Evolutionary conservation across 1,140 invertebrate genomes (phyloP).

Genomic region (Oryzaephilus surinamensis): DNA sequence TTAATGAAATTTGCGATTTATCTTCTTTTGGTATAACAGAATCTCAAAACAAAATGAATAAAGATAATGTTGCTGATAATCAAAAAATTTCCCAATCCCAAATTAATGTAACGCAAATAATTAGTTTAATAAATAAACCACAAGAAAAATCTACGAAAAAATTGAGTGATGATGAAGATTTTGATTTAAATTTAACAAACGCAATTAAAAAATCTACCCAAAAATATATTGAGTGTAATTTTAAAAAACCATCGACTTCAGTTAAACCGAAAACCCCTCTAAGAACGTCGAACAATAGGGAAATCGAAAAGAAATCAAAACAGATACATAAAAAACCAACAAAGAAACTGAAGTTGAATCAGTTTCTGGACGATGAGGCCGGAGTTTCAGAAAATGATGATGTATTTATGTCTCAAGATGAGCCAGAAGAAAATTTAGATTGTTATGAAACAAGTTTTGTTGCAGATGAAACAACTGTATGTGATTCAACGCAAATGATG

Average conservation of each 20-base stretch:
- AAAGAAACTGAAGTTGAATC: not conserved
- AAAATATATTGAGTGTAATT: too few relatives aligned
- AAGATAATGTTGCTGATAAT: not conserved
- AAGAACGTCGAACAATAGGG: not conserved
- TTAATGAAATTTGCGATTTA: conserved; percentile 21
- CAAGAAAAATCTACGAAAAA: too few relatives aligned
- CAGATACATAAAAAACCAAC: not conserved
- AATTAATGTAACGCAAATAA: conserved; percentile 19
- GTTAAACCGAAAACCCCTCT: too few relatives aligned
- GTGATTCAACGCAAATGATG: conserved; percentile 23
- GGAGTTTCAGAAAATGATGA: conserved; percentile 16
- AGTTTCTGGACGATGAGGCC: conserved; percentile 28
- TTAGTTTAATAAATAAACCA: conserved; percentile 12
- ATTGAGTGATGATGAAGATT: too few relatives aligned
- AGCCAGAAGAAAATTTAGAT: conserved; percentile 19
- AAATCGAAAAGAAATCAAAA: not conserved
- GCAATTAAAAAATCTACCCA: too few relatives aligned
- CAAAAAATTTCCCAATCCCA: not conserved
- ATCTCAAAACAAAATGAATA: conserved; percentile 3
- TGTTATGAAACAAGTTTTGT: conserved; percentile 31
- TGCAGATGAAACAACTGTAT: conserved; percentile 23
- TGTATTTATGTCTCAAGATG: conserved; percentile 24
- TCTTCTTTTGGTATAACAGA: conserved; percentile 17
- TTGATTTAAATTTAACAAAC: too few relatives aligned
- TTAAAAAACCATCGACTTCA: too few relatives aligned